These are phyloP conservation scores for Cenopis cana DNA, from an alignment of 2,888 invertebrate genomes.

Conservation along the genomic window DNA sequence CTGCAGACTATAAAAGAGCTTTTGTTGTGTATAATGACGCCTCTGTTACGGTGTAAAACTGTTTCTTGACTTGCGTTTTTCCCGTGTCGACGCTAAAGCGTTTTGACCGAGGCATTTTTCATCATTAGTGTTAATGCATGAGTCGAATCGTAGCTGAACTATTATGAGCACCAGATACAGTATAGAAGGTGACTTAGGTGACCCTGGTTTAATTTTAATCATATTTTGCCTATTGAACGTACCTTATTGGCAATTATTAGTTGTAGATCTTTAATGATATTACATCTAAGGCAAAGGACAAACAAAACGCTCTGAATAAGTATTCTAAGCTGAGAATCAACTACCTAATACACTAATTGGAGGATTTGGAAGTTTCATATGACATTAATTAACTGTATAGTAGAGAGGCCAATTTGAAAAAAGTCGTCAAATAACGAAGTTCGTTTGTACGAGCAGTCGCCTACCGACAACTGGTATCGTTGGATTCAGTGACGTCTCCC, in stretches of 20 bases:
- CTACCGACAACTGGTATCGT: too few relatives aligned
- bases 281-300: background rate
- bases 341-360: background rate
- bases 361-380: background rate
- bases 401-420: background rate
- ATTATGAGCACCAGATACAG: background rate
- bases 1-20: constrained; percentile 26
- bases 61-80: constrained; percentile 4
- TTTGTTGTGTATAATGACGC: constrained; percentile 24
- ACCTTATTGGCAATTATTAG: too few relatives aligned
- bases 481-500: too few relatives aligned
- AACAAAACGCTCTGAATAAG: background rate
- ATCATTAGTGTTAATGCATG: background rate
- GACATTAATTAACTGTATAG: background rate
- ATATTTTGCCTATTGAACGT: too few relatives aligned
- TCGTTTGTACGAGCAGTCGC: too few relatives aligned
- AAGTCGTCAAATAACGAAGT: too few relatives aligned
- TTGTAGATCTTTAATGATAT: too few relatives aligned
- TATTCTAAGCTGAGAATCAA: background rate
- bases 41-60: constrained; percentile 7
- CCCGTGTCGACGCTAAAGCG: background rate
- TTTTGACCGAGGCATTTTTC: background rate
- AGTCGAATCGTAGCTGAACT: background rate
- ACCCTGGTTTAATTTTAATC: too few relatives aligned
- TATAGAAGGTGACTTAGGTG: background rate